phyloP scores from a whole-genome alignment of 2,888 invertebrate genomes.

The Nysson spinosus region DNA sequence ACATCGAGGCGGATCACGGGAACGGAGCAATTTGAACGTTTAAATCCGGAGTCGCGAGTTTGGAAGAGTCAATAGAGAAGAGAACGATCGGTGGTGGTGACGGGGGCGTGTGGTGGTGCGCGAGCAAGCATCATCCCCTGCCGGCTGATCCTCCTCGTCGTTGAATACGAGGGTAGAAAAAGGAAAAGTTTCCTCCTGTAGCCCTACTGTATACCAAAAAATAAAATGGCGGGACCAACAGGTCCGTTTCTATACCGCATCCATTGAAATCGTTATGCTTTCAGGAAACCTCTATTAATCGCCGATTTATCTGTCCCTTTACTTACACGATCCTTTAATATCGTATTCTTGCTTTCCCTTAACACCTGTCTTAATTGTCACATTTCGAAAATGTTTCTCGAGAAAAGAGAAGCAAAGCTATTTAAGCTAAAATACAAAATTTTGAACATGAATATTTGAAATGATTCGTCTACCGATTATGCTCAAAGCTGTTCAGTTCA shows the following conservation, averaged over 20 bases:
- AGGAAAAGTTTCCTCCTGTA: conserved; percentile 25
- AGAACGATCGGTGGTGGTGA: conserved; percentile 7
- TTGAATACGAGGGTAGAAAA: conserved; percentile 29
- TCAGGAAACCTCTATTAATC: conserved; percentile 2
- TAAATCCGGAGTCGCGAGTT: conserved; percentile 11
- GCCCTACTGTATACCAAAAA: conserved; percentile 28
- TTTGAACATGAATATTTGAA: too few species aligned
- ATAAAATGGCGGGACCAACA: conserved; percentile 52
- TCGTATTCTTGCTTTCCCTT: too few species aligned
- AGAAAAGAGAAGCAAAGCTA: too few species aligned
- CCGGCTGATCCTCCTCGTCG: neutral
- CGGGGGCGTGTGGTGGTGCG: conserved; percentile 28
- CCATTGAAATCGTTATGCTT: neutral
- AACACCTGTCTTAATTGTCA: too few species aligned
- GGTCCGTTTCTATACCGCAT: neutral
- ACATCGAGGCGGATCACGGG: neutral
- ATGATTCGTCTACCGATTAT: too few species aligned
- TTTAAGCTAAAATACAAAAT: too few species aligned
- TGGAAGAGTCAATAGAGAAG: conserved; percentile 27
- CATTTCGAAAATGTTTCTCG: too few species aligned
- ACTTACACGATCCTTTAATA: neutral
- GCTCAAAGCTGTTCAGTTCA: too few species aligned
- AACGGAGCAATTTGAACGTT: conserved; percentile 20
- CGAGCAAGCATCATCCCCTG: conserved; percentile 34
- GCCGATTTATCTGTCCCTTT: neutral